Percentiles rank a stretch among this genome's conserved stretches.
Evolutionary conservation across 2,797 vertebrate species (phyloP).

Genomic region (Brachyalestes nurse): DNA sequence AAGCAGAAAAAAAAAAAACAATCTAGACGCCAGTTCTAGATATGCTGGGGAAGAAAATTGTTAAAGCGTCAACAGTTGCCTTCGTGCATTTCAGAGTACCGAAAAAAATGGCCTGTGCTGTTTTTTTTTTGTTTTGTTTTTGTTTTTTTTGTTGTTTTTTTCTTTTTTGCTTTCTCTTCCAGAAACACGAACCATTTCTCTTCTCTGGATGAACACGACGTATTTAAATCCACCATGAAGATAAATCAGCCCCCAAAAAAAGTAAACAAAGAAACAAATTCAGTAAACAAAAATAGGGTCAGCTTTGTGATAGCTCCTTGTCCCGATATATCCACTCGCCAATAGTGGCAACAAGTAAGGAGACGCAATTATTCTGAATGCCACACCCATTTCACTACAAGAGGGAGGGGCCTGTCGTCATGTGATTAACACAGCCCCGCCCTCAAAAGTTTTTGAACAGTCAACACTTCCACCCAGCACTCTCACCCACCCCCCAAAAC

Average conservation of each 20-base stretch:
- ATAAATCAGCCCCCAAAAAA: slow-evolving; percentile 39
- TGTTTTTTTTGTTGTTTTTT: background rate
- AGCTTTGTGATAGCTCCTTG: slow-evolving; percentile 48
- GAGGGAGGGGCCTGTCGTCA: slow-evolving; percentile 24
- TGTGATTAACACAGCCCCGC: slow-evolving; percentile 37
- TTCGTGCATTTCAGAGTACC: slow-evolving; percentile 59
- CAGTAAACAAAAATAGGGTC: slow-evolving; percentile 58
- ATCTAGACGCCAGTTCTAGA: slow-evolving; percentile 40
- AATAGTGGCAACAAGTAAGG: slow-evolving; percentile 23
- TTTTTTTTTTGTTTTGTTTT: background rate
- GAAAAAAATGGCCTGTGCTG: slow-evolving; percentile 52
- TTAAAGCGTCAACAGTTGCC: slow-evolving; percentile 55
- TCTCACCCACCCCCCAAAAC: slow-evolving; percentile 66
- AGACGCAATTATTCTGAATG: slow-evolving; percentile 37
- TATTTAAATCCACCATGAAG: slow-evolving; percentile 46
- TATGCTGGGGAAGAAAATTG: slow-evolving; percentile 28
- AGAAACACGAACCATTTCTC: slow-evolving; percentile 49
- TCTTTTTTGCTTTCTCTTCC: slow-evolving; percentile 25
- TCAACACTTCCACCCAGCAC: slow-evolving; percentile 37
- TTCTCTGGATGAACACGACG: slow-evolving; percentile 33
- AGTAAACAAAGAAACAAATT: slow-evolving; percentile 40
- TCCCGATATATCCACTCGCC: slow-evolving; percentile 30
- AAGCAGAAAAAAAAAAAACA: slow-evolving; percentile 30
- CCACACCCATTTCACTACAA: slow-evolving; percentile 48
- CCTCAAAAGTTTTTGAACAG: slow-evolving; percentile 25